These are phyloP conservation scores for Lasioglossum vierecki DNA, from an alignment of 2,888 invertebrate species.

Conservation along the genomic window DNA sequence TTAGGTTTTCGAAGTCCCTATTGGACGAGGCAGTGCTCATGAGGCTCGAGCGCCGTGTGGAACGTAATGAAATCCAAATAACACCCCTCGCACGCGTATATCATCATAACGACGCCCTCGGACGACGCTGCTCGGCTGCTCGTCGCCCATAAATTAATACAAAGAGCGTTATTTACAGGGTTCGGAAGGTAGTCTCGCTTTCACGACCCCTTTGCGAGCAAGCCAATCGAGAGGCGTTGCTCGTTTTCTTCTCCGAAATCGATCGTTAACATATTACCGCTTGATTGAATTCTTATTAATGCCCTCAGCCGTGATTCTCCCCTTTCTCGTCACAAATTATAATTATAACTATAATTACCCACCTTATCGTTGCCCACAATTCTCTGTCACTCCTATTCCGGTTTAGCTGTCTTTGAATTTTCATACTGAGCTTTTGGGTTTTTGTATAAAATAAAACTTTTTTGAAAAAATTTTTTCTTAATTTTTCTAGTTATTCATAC, in stretches of 20 bases:
- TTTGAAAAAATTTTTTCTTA: too few relatives aligned
- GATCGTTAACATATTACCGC: slow-evolving; percentile 1
- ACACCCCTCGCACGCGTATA: slow-evolving; percentile 71
- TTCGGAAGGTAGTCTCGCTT: slow-evolving; percentile 48
- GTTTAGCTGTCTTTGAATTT: neutral
- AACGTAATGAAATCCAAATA: slow-evolving; percentile 76
- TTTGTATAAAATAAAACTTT: neutral
- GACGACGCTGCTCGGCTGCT: slow-evolving; percentile 57
- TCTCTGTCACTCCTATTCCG: neutral
- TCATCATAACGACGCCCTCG: slow-evolving; percentile 69
- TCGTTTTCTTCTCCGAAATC: slow-evolving; percentile 25
- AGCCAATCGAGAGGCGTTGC: slow-evolving; percentile 30
- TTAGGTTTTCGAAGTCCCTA: slow-evolving; percentile 28
- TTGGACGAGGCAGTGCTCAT: slow-evolving; percentile 29
- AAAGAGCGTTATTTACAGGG: slow-evolving; percentile 71
- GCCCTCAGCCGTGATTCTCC: neutral
- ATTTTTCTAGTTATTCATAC: neutral
- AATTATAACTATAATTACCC: neutral
- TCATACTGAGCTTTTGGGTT: neutral
- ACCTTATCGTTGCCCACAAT: neutral
- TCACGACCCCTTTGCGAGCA: slow-evolving; percentile 18
- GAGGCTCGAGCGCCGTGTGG: slow-evolving; percentile 38
- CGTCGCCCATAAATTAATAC: slow-evolving; percentile 71
- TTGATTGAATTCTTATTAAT: neutral
- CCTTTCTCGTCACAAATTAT: neutral